Evolutionary conservation across 2,113 vertebrate species (phyloP).

Genomic region (Oreochromis tanganicae): DNA sequence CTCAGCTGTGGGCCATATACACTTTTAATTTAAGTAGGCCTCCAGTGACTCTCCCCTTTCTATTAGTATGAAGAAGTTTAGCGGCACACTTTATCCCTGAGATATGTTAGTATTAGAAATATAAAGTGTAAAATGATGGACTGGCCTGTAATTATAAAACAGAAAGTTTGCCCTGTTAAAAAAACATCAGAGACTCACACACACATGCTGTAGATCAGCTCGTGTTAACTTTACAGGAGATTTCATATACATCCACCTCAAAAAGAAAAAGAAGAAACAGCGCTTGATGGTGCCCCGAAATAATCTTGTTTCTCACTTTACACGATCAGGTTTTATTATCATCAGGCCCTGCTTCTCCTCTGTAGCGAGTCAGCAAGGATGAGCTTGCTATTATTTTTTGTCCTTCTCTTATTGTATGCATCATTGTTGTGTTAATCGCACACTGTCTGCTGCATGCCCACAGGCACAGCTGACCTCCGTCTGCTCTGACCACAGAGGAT

Average conservation of each 20-base stretch:
- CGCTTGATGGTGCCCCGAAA: background rate
- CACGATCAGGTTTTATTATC: background rate
- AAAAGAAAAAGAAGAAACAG: background rate
- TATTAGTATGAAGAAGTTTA: background rate
- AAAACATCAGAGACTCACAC: background rate
- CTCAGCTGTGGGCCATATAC: background rate
- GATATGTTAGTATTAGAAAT: background rate
- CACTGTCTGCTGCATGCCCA: background rate
- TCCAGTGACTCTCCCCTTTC: background rate
- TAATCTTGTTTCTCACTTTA: background rate
- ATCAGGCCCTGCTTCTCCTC: background rate
- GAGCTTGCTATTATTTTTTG: background rate
- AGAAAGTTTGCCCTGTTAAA: background rate
- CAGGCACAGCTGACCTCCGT: background rate
- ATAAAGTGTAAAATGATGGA: background rate
- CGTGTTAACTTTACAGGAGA: background rate
- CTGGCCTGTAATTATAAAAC: background rate
- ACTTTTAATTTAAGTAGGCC: background rate
- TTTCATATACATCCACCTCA: background rate
- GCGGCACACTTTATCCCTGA: background rate
- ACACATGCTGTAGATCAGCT: background rate
- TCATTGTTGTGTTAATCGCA: slow-evolving; percentile 15
- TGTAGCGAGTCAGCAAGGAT: background rate
- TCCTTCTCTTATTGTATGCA: background rate
- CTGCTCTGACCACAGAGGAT: background rate